Evolutionary conservation across 1,140 invertebrate species (phyloP), one percentile per base, ranked within the genome.

Genomic region (Pomacea maculata): DNA sequence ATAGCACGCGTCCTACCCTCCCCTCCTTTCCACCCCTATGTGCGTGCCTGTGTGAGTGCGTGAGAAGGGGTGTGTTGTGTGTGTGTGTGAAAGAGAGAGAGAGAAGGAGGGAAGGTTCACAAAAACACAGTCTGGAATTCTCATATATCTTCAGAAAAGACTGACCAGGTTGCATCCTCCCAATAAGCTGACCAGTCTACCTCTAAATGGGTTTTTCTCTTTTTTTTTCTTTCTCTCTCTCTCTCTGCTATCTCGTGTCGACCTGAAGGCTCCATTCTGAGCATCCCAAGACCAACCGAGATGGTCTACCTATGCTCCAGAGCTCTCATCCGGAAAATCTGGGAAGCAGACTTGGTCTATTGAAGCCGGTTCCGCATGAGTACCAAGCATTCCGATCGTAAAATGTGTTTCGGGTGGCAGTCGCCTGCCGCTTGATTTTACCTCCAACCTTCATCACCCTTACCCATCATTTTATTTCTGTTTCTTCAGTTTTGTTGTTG

Each of bases 151-250:
- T 29, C 19, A 71, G 70, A 0, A n/a, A 7, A 52, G 71, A 73
- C 45, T 34, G 25, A 52, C 34, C 71, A 17, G 55, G 25, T 73
- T 52, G 55, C 71, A 54, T 73, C 55, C 17, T 73, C 45, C 71
- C 71, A 45, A 17, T 73, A 52, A 21, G 57, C 25, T 70, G 45
- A n/a, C 67, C 52, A 25, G 52, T 80, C 52, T 64, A n/a, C 64
- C 29, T 68, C n/a, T 52, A n/a, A 14, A 74, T 55, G 25, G 52
- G 45, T 19, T 57, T 8, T 64, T 21, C 25, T 76, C 54, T 76
- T 8, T 72, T n/a, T 83, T 11, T 71, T 25, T 81, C 80, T 77
- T 34, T 55, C 21, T 78, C 21, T 34, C 64, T 54, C 29, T 68
- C 61, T 67, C 14, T 68, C 29, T 61, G n/a, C 15, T 57, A 15